Evolutionary conservation across 1,140 invertebrate species (phyloP).

Genomic region (Gonatopus flavifemur): DNA sequence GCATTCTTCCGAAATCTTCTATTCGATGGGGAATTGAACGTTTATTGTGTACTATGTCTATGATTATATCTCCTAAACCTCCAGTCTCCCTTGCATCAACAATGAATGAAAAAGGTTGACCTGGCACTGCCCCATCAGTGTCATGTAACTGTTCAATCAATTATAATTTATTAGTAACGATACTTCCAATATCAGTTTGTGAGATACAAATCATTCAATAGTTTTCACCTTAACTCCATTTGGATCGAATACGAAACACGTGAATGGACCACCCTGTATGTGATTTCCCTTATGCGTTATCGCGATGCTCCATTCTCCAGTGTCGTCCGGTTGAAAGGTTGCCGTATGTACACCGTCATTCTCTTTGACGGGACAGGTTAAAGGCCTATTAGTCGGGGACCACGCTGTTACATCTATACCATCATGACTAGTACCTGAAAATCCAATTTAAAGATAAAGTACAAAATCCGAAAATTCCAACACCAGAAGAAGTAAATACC

Average conservation of each 20-base stretch:
- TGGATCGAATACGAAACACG: conserved; percentile 96
- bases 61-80: conserved; percentile 83
- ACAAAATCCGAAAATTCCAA: background rate
- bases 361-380: conserved; percentile 76
- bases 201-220: too few relatives aligned
- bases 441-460: conserved; percentile 3
- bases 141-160: conserved; percentile 59
- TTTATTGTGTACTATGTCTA: conserved; percentile 86
- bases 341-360: conserved; percentile 83
- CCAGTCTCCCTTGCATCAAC: conserved; percentile 82
- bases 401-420: conserved; percentile 86
- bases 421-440: conserved; percentile 77
- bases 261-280: conserved; percentile 95
- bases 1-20: conserved; percentile 77
- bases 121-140: conserved; percentile 75
- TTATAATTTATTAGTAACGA: conserved; percentile 14
- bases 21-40: conserved; percentile 81
- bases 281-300: conserved; percentile 94
- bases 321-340: conserved; percentile 95
- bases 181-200: too few relatives aligned
- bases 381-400: conserved; percentile 78
- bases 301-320: conserved; percentile 94
- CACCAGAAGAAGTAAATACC: background rate
- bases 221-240: conserved; percentile 78
- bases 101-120: conserved; percentile 79